Base-by-base conservation (phyloP, 2,113 vertebrate species). In the Tor tambroides region DNA sequence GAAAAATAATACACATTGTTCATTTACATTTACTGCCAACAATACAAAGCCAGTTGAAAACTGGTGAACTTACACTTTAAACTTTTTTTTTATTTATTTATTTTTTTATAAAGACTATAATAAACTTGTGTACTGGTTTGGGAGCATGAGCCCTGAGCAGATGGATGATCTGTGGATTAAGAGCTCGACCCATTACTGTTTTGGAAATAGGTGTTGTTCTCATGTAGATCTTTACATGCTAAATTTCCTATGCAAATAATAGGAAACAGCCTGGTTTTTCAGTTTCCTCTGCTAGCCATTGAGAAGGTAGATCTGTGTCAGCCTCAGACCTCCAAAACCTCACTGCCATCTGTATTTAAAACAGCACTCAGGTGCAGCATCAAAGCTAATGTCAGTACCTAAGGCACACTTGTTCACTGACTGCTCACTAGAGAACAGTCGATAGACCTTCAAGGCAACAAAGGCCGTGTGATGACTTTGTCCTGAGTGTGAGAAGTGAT, bases 291-390 rank as follows among this genome's bases (percentile, higher is more conserved):
- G 14, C 4, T 35, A 38, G 38, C 38, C 38, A 26, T 46, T 43
- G 38, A 14, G 11, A 80, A 30, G 80, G 10, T 30, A 23, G 14
- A 28, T 26, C 11, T 32, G 23, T 14, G 77, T 80, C 11, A 38
- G 2, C 78, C 32, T 80, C 78, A 38, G 78, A 80, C 78, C 54
- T n/a, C 54, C 30, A 59, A 82, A 82, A 82, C 59, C 38, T 49
- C 63, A 69, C 5, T 32, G 63, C 15, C 61, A 67, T 69, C 15
- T 65, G 23, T 65, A 65, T 61, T 61, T 81, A 81, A 81, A 81
- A 81, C 79, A 11, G n/a, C 61, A 51, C 43, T 46, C 43, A 46
- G 11, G 43, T 46, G 43, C 43, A 46, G 10, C 43, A 11, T 11
- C 43, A 46, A 46, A 11, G 41, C 41, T 46, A 46, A 46, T 46